Evolutionary conservation across 2,888 invertebrate genomes (phyloP).

Genomic region (Diarsia dahlii): DNA sequence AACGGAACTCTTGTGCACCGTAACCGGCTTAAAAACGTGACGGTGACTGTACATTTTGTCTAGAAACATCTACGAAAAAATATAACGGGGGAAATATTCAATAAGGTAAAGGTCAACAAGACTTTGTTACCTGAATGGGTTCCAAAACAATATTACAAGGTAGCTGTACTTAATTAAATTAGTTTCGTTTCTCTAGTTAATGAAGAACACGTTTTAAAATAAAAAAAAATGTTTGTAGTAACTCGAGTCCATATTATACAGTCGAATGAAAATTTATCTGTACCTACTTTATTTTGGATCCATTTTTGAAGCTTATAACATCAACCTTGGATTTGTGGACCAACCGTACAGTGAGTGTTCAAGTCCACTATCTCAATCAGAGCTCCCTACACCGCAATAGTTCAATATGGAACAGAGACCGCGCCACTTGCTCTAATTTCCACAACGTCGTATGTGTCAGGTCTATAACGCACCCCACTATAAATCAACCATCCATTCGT

Average conservation of each 20-base stretch:
- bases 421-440: neutral
- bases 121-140: slow-evolving; percentile 11
- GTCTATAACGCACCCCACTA: slow-evolving; percentile 15
- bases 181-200: slow-evolving; percentile 25
- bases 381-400: neutral
- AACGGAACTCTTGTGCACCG: neutral
- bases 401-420: slow-evolving; percentile 11
- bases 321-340: no score
- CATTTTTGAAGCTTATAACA: neutral
- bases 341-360: no score
- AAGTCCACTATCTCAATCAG: neutral
- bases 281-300: neutral
- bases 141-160: neutral
- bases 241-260: neutral
- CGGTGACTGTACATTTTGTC: neutral
- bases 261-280: neutral
- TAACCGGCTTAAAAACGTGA: neutral
- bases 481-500: slow-evolving; percentile 54
- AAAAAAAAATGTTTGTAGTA: slow-evolving; percentile 1
- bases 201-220: slow-evolving; percentile 32
- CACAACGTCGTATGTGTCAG: slow-evolving; percentile 10
- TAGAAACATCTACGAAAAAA: neutral
- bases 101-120: slow-evolving; percentile 20
- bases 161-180: slow-evolving; percentile 29
- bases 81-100: neutral